Evolutionary conservation across 2,888 invertebrate genomes (phyloP), one percentile per base, ranked within the genome.

Genomic region (Bugulina stolonifera): DNA sequence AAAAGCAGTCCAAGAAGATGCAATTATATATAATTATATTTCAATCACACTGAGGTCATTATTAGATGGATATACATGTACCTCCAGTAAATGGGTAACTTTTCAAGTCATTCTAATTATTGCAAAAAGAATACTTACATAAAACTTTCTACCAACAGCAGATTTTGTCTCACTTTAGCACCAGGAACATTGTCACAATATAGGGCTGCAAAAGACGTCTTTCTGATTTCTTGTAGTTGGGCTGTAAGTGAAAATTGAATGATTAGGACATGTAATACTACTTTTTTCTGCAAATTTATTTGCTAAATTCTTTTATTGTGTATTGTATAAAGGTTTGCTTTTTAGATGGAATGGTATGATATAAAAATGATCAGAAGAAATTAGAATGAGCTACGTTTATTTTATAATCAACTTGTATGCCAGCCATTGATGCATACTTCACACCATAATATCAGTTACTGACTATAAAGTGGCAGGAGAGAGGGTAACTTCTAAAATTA

Each of bases 181-280:
- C 64, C 64, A 14, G 14, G 25, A 5, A 64, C 34, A 64, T 64
- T 64, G 29, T 64, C 34, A n/a, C 64, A 64, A 32, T 32, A 64
- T 14, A 64, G 2, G 22, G 64, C 27, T 25, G 64, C 64, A 32
- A 64, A 64, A 18, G 64, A 29, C 3, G 32, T 32, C n/a, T 64
- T 64, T n/a, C 64, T 64, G 27, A 64, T 64, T 32, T 25, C 64
- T 64, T 64, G 64, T 3, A 64, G 34, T 32, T 64, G 64, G 64
- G 25, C 64, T 64, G n/a, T n/a, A n/a, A n/a, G n/a, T n/a, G n/a
- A n/a, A n/a, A n/a, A n/a, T n/a, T n/a, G n/a, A n/a, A n/a, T n/a
- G n/a, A n/a, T n/a, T n/a, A n/a, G n/a, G n/a, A n/a, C n/a, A n/a
- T n/a, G n/a, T n/a, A n/a, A n/a, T n/a, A n/a, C n/a, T n/a, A n/a